Evolutionary conservation across 2,797 vertebrate genomes (phyloP).

Genomic region (Siniperca obscura): DNA sequence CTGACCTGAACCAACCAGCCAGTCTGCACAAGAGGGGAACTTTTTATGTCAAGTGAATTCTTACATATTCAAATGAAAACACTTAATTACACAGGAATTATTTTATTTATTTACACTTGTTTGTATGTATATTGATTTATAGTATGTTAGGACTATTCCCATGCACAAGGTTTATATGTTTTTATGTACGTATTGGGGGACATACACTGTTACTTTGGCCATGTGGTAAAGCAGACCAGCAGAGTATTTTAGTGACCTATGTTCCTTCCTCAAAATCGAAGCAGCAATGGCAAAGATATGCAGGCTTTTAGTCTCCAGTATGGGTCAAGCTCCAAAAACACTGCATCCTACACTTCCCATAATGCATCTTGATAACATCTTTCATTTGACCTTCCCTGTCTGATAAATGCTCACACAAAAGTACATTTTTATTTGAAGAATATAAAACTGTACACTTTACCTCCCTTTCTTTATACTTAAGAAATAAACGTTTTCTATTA

Average conservation of each 20-base stretch:
- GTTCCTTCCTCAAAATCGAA: neutral
- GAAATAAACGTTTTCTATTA: neutral
- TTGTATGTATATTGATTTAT: neutral
- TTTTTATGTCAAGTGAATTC: neutral
- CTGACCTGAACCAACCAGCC: neutral
- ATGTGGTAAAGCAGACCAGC: neutral
- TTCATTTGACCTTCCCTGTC: neutral
- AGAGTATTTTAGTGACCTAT: neutral
- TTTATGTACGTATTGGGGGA: neutral
- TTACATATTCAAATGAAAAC: neutral
- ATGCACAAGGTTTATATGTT: neutral
- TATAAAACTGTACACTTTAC: neutral
- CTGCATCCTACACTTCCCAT: slow-evolving; percentile 1
- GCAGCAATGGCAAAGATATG: neutral
- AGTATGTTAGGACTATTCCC: neutral
- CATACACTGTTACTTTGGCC: neutral
- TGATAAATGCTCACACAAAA: neutral
- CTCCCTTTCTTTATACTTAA: neutral
- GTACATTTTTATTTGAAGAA: neutral
- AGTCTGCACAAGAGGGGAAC: neutral
- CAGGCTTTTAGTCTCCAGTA: neutral
- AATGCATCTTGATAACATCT: neutral
- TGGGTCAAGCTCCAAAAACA: neutral
- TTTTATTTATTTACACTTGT: neutral
- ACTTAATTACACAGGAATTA: too few relatives aligned